Percentiles rank a stretch among this genome's conserved stretches.
Evolutionary conservation across 2,797 vertebrate genomes (phyloP).

Genomic region (Nannoperca obscura): DNA sequence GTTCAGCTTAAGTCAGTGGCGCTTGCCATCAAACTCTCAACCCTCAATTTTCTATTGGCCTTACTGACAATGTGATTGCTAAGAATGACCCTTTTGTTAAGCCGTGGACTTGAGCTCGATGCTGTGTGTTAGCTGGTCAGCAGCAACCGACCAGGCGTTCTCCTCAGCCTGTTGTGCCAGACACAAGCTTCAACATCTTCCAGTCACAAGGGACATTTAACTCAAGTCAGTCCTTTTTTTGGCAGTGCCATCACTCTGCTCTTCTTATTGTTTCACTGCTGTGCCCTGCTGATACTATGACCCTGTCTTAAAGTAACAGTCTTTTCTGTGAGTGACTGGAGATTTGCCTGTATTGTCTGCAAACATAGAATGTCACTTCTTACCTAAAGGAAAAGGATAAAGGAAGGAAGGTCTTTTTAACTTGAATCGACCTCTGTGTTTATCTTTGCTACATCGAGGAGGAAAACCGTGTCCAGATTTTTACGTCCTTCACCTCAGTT

Average conservation of each 20-base stretch:
- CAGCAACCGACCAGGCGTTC: slow-evolving; percentile 13
- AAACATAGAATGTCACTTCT: slow-evolving; percentile 46
- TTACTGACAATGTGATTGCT: slow-evolving; percentile 23
- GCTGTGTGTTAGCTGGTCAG: slow-evolving; percentile 25
- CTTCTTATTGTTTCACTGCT: slow-evolving; percentile 44
- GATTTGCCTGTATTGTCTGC: slow-evolving; percentile 18
- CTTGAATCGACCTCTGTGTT: slow-evolving; percentile 14
- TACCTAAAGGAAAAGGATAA: slow-evolving; percentile 52
- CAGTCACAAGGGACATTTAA: slow-evolving; percentile 20
- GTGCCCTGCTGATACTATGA: slow-evolving; percentile 42
- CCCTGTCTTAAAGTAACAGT: slow-evolving; percentile 35
- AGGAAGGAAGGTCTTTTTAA: slow-evolving; percentile 17
- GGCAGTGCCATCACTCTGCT: slow-evolving; percentile 34
- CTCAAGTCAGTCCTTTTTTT: slow-evolving; percentile 9
- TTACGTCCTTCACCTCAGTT: slow-evolving; percentile 38
- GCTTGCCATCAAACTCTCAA: slow-evolving; percentile 8
- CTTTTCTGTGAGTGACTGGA: slow-evolving; percentile 31
- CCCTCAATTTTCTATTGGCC: slow-evolving; percentile 27
- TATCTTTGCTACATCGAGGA: slow-evolving; percentile 32
- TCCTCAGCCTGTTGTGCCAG: slow-evolving; percentile 29
- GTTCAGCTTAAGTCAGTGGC: not conserved
- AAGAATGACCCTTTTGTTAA: slow-evolving; percentile 32
- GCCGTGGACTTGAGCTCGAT: slow-evolving; percentile 7
- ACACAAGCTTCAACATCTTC: slow-evolving; percentile 28
- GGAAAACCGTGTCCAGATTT: slow-evolving; percentile 37